Base-by-base conservation (phyloP, 2,888 invertebrate genomes). In the Agrotis segetum region DNA sequence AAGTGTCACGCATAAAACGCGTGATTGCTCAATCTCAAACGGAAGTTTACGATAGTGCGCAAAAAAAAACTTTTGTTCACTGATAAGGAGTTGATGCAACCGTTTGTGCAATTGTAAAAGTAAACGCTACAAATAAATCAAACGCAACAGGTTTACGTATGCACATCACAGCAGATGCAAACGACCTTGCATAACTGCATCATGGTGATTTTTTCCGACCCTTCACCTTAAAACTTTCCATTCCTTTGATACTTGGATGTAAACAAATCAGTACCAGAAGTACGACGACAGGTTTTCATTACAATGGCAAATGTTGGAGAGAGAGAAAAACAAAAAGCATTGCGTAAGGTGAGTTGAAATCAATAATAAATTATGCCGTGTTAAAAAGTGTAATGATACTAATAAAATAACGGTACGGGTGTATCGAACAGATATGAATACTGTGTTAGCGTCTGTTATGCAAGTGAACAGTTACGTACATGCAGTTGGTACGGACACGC, bases 81-180 rank as follows among this genome's bases (percentile, higher is more conserved):
- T 75, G 63, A 70, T 71, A 67, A 58, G 70, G 63, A 56, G 67
- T 77, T 65, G 70, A 64, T 79, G 75, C 68, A 82, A 77, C 59
- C 50, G 63, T 69, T 73, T 80, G 66, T 81, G 77, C 74, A 79
- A 81, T 80, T 80, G 78, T 79, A 85, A 86, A 88, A 88, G 82
- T 86, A 71, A 85, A 82, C 79, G 85, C 88, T 88, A 88, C 87
- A 86, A 88, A 84, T 87, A 82, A 79, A 47, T 75, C 67, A 82
- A 79, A 88, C 85, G 90, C 90, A 92, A 93, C 92, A 91, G 88
- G 91, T 90, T 91, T 90, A 88, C 81, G 88, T 89, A 91, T 91
- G 91, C 87, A 89, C 87, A 89, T 89, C 88, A 88, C 77, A 88
- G 89, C 87, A 89, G 87, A 90, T 89, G 87, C 87, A 88, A 90